Evolutionary conservation across 1,140 invertebrate species (phyloP).

Genomic region (Cotesia chilonis): DNA sequence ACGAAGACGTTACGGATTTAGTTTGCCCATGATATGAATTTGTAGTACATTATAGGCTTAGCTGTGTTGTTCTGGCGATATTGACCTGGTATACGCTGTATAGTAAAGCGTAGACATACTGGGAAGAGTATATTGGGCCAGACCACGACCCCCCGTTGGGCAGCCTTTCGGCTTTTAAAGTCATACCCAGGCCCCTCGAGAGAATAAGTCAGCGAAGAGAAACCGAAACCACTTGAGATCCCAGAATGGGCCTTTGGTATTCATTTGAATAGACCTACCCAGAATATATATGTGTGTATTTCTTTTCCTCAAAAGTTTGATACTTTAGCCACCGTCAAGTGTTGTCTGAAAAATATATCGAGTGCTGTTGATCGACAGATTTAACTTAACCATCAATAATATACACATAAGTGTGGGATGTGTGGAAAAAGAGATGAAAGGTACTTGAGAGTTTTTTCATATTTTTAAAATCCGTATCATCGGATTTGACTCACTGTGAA

Average conservation of each 20-base stretch:
- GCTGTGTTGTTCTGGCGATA: neutral
- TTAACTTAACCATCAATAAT: constrained; percentile 20
- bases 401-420: neutral
- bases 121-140: constrained; percentile 17
- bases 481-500: neutral
- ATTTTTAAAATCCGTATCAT: constrained; percentile 19
- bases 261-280: constrained; percentile 26
- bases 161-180: constrained; percentile 36
- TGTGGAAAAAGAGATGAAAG: constrained; percentile 9
- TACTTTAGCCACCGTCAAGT: neutral
- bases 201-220: constrained; percentile 31
- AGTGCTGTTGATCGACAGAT: neutral
- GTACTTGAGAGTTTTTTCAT: neutral
- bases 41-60: neutral
- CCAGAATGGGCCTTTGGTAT: constrained; percentile 25
- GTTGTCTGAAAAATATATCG: neutral
- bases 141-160: constrained; percentile 35
- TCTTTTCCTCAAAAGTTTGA: neutral
- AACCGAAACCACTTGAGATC: constrained; percentile 39
- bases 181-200: constrained; percentile 34
- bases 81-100: too few species aligned
- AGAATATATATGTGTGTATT: constrained; percentile 8
- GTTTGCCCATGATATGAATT: neutral
- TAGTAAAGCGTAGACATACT: neutral
- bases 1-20: neutral